These are phyloP conservation scores for Oryctolagus cuniculus DNA, from an alignment of 2,113 vertebrate genomes.

Conservation along the genomic window DNA sequence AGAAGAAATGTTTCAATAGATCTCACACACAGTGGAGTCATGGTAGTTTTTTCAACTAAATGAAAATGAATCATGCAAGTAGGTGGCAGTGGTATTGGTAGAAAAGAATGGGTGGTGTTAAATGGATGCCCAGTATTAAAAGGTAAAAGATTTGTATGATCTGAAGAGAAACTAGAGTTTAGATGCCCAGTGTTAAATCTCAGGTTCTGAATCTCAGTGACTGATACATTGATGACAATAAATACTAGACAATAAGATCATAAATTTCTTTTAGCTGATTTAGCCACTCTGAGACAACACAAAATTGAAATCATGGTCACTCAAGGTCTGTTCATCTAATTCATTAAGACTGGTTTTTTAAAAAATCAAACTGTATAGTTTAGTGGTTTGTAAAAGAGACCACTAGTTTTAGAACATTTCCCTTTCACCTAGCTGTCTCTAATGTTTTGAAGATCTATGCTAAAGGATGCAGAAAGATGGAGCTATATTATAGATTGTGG, in stretches of 20 bases:
- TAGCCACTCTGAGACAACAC: not conserved
- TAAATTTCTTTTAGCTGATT: not conserved
- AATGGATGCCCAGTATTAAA: not conserved
- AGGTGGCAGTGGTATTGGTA: not conserved
- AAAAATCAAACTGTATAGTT: not conserved
- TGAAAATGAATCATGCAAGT: not conserved
- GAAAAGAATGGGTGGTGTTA: not conserved
- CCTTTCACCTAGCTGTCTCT: not conserved
- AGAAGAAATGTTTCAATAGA: not conserved
- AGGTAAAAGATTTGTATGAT: too few species aligned
- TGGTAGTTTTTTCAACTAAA: not conserved
- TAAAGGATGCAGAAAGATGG: not conserved
- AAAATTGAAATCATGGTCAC: not conserved
- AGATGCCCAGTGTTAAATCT: not conserved
- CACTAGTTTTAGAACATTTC: not conserved
- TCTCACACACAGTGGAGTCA: not conserved
- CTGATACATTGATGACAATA: not conserved
- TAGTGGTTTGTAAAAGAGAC: not conserved
- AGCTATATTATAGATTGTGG: not conserved
- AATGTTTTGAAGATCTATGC: not conserved
- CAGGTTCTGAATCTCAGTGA: not conserved
- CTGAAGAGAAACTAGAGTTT: too few species aligned
- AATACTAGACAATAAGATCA: not conserved
- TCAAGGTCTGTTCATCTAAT: slow-evolving; percentile 29
- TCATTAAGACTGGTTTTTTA: not conserved